These are phyloP conservation scores for Cephus pygmeus DNA, from an alignment of 2,888 invertebrate species.

Conservation along the genomic window DNA sequence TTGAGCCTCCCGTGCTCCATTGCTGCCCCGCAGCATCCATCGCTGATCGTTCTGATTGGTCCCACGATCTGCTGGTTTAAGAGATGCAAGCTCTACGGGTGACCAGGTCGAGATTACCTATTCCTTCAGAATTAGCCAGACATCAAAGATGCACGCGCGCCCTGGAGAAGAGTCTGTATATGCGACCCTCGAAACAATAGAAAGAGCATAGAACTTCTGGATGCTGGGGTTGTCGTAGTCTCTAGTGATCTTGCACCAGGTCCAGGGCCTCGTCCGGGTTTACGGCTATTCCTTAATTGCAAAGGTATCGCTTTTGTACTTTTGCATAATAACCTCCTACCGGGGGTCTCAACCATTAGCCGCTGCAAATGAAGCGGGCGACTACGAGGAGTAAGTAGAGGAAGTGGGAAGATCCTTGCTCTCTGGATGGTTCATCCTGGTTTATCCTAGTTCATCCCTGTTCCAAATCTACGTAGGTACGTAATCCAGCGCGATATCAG, in stretches of 20 bases:
- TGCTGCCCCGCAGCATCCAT: no score
- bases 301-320: constrained; percentile 62
- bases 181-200: constrained; percentile 28
- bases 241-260: no score
- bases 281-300: constrained; percentile 59
- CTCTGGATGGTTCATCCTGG: no score
- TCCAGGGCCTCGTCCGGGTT: constrained; percentile 31
- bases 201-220: no score
- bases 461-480: no score
- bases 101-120: constrained; percentile 49
- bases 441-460: no score
- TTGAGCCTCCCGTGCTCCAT: constrained; percentile 15
- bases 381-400: constrained; percentile 11
- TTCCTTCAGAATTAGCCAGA: constrained; percentile 57
- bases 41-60: no score
- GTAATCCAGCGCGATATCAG: no score
- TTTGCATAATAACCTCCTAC: constrained; percentile 58
- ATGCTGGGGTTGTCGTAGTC: no score
- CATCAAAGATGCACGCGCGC: constrained; percentile 40
- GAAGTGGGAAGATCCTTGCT: constrained; percentile 1
- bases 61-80: no score
- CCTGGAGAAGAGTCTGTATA: constrained; percentile 2
- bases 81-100: not conserved
- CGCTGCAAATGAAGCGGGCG: constrained; percentile 42
- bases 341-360: constrained; percentile 44